Evolutionary conservation across 2,888 invertebrate genomes (phyloP).

Genomic region (Papilio demoleus): DNA sequence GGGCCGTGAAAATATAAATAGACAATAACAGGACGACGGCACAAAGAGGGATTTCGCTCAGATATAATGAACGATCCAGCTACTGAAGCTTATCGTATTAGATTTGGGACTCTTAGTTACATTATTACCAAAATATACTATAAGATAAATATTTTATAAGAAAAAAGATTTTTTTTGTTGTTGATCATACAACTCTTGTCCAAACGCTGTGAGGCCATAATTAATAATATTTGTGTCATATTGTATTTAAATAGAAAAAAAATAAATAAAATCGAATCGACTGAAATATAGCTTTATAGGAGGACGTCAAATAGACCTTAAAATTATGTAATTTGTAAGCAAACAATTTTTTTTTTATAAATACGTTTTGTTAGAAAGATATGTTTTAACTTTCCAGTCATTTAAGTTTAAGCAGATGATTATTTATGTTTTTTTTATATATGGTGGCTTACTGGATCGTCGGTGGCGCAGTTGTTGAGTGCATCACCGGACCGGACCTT

Average conservation of each 20-base stretch:
- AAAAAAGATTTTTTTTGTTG: too few species aligned
- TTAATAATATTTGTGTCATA: background rate
- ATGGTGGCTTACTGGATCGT: too few species aligned
- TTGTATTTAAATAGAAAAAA: too few species aligned
- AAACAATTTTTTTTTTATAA: background rate
- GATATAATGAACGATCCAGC: slow-evolving; percentile 1
- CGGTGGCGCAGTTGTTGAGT: too few species aligned
- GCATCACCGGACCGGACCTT: too few species aligned
- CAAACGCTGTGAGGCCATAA: background rate
- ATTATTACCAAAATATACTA: background rate
- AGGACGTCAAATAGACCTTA: background rate
- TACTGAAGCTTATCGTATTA: slow-evolving; percentile 7
- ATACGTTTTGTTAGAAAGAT: background rate
- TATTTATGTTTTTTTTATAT: background rate
- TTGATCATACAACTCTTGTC: too few species aligned
- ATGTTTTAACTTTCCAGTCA: background rate
- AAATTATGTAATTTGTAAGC: background rate
- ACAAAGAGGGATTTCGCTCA: slow-evolving; percentile 12
- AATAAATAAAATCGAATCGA: background rate
- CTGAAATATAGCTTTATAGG: background rate
- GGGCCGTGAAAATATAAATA: slow-evolving; percentile 22
- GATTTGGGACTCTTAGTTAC: background rate
- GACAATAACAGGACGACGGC: slow-evolving; percentile 27
- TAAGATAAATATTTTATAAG: background rate
- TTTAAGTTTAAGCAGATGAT: too few species aligned